Base-by-base conservation (phyloP, 2,888 invertebrate genomes). In the Patella caerulea region DNA sequence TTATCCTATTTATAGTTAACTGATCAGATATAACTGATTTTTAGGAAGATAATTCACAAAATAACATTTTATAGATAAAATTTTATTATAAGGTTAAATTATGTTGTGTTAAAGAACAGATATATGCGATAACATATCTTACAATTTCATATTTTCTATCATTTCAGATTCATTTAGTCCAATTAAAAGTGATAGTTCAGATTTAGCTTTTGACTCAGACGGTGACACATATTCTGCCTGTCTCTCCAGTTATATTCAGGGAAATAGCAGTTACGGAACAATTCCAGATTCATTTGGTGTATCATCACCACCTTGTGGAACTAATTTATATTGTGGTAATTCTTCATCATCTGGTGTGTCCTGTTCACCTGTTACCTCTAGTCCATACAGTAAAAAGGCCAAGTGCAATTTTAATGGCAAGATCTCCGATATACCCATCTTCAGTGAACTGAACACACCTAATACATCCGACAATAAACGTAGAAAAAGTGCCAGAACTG, bases 261-360 rank as follows among this genome's bases (percentile, higher is more conserved):
- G 75, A 29, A 56, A 71, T 19, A 19, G 29, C 15, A 34, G 71
- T 5, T 29, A 29, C 5, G 29, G 71, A 15, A 34, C 34, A 29
- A 29, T 34, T 15, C 34, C 24, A 24, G 3, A 34, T 19, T 71
- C 71, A 15, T 71, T 71, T 34, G 34, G 7, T 15, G 24, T 12
- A 24, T 53, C 73, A 7, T 73, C 54, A 11, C 53, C 73, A 73
- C 17, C n/a, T 4, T 24, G 34, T 34, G 17, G n/a, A 71, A 24
- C 73, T 7, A 73, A 53, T 19, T 34, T 71, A 17, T 71, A 24
- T 71, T 53, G 53, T 24, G 53, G 45, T 14, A 54, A 55, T 34
- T 24, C 73, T 17, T 74, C 78, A 12, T 79, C 79, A 7, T 82
- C 83, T 1, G 77, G 78, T 11, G 78, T 78, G 14, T 81, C 81